Conservation (phyloP, 1,140 invertebrate species). For the Ceratina japonica region DNA sequence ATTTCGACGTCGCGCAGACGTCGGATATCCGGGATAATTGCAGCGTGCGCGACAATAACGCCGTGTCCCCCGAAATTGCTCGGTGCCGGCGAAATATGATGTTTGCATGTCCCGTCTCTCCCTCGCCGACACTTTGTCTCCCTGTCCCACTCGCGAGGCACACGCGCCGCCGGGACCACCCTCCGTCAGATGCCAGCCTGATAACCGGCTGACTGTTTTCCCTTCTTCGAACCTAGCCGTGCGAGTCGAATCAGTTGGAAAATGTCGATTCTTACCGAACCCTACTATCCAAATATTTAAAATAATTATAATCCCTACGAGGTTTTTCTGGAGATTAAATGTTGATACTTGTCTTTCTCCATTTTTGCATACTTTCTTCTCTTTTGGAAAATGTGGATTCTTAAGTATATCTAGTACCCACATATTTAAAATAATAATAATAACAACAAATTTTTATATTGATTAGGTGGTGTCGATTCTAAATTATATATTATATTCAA, state of each 20-base stretch:
- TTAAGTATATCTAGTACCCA: too few relatives aligned
- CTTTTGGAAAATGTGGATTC: too few relatives aligned
- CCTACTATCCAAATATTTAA: too few relatives aligned
- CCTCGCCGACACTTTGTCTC: not conserved
- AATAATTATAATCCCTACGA: too few relatives aligned
- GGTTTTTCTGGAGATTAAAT: too few relatives aligned
- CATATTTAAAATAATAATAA: too few relatives aligned
- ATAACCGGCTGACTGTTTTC: not conserved
- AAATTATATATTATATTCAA: too few relatives aligned
- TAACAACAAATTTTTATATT: too few relatives aligned
- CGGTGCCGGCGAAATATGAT: constrained; percentile 15
- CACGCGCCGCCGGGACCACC: not conserved
- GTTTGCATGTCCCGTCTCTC: constrained; percentile 7
- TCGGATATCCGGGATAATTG: constrained; percentile 53
- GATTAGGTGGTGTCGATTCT: too few relatives aligned
- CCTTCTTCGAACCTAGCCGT: not conserved
- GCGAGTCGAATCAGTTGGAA: not conserved
- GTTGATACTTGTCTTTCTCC: too few relatives aligned
- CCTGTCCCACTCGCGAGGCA: not conserved
- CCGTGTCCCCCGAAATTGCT: constrained; percentile 29
- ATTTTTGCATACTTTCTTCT: too few relatives aligned
- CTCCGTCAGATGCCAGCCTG: not conserved
- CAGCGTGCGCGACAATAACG: constrained; percentile 41
- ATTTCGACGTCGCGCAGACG: constrained; percentile 49
- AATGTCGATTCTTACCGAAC: too few relatives aligned